Evolutionary conservation across 2,888 invertebrate genomes (phyloP), one percentile per base, ranked within the genome.

Genomic region (Neuroscelio doddi): DNA sequence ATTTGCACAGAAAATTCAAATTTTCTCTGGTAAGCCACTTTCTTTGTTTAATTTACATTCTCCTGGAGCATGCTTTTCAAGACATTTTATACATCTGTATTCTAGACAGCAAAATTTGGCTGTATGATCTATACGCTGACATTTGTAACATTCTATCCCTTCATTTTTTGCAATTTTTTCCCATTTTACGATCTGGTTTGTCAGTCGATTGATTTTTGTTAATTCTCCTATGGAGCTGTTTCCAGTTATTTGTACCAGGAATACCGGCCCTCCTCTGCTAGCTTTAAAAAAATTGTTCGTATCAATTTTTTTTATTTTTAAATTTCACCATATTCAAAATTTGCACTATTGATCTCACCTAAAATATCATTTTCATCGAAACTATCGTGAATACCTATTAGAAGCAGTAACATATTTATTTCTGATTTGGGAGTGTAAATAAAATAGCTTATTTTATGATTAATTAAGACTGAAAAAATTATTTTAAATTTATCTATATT

Each of bases 21-120:
- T n/a, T n/a, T n/a, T n/a, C n/a, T n/a, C n/a, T n/a, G n/a, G n/a
- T n/a, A n/a, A n/a, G n/a, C n/a, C n/a, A n/a, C n/a, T n/a, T 0
- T 41, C 41, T 21, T 36, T 14, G 0, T 14, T 17, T 1, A 66
- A 0, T 8, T 10, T n/a, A 21, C 68, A 70, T 3, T 66, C 32
- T 0, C 68, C 64, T 0, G 66, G 70, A 0, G 46, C 38, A 27
- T 70, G 68, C 0, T 34, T 30, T 0, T 8, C 4, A 0, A 46
- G 24, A n/a, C 68, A 68, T 39, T 70, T 70, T 0, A 68, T 64
- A 2, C 66, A 69, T 8, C 64, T 21, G 8, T 57, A 64, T 1
- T 12, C n/a, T 7, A 66, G n/a, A 0, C 53, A 57, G 12, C 67
- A 71, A n/a, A 63, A 64, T 0, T 17, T 1, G 0, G 65, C 55